These are phyloP conservation scores for Agrotis puta DNA, from an alignment of 2,888 invertebrate species.

Conservation along the genomic window DNA sequence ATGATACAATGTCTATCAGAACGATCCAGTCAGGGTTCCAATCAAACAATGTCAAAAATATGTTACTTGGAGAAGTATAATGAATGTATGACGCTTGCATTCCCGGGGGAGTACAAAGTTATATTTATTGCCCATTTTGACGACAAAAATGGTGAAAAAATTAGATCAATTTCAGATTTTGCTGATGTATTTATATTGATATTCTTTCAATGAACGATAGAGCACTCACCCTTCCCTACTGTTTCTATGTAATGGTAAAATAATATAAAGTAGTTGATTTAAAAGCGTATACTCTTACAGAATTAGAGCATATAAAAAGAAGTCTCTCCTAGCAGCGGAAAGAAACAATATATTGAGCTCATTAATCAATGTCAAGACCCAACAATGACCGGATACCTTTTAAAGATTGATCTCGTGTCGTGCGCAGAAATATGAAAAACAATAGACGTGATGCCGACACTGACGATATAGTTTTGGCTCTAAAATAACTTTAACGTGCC, in stretches of 20 bases:
- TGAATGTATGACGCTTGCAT: conserved; percentile 1
- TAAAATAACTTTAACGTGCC: conserved; percentile 5
- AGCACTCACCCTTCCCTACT: not conserved
- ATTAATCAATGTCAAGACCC: conserved; percentile 82
- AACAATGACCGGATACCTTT: conserved; percentile 79
- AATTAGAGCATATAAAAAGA: conserved; percentile 56
- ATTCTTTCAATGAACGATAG: not conserved
- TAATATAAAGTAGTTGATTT: not conserved
- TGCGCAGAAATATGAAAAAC: conserved; percentile 66
- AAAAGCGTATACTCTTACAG: conserved; percentile 19
- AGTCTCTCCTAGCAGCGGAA: conserved; percentile 66
- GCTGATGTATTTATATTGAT: not conserved
- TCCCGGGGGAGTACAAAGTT: not conserved
- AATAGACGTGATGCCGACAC: conserved; percentile 38
- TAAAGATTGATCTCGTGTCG: conserved; percentile 66
- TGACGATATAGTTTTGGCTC: conserved; percentile 28
- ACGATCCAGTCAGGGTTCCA: not conserved
- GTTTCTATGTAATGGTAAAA: not conserved
- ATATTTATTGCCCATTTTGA: not conserved
- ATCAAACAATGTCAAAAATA: not conserved
- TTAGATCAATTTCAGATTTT: not conserved
- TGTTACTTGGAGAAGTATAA: not conserved
- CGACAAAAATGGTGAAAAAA: not conserved
- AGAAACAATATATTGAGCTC: conserved; percentile 79
- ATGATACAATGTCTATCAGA: not conserved